These are phyloP conservation scores for Escarpia spicata DNA, from an alignment of 2,888 invertebrate species.

Conservation along the genomic window DNA sequence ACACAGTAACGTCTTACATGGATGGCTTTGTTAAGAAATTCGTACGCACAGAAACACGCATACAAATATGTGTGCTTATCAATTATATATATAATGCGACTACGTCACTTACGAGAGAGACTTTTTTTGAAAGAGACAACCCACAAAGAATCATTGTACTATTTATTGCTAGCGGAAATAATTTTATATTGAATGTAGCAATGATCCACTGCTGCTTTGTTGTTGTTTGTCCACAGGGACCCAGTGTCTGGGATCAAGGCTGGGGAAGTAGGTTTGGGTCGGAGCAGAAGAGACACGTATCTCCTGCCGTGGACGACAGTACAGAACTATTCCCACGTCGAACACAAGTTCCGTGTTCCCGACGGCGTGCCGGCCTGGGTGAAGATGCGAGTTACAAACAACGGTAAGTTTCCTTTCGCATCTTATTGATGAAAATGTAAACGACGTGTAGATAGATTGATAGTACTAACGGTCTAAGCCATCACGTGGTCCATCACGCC, in stretches of 20 bases:
- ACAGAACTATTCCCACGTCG: conserved; percentile 28
- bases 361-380: conserved; percentile 54
- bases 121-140: too few species aligned
- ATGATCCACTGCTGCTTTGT: neutral
- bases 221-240: neutral
- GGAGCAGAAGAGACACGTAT: conserved; percentile 45
- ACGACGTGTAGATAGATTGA: too few species aligned
- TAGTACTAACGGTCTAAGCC: too few species aligned
- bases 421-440: neutral
- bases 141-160: too few species aligned
- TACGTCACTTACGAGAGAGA: too few species aligned
- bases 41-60: neutral
- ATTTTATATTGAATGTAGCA: too few species aligned
- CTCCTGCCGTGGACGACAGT: conserved; percentile 42
- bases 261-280: conserved; percentile 48
- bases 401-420: conserved; percentile 42
- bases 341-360: conserved; percentile 40
- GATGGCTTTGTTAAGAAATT: too few species aligned
- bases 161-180: too few species aligned
- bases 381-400: conserved; percentile 48
- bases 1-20: too few species aligned
- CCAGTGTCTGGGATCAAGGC: conserved; percentile 45
- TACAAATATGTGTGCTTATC: neutral
- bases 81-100: too few species aligned
- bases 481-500: too few species aligned